Base-by-base conservation (phyloP, 2,113 vertebrate species). In the Thinocorus orbignyianus region DNA sequence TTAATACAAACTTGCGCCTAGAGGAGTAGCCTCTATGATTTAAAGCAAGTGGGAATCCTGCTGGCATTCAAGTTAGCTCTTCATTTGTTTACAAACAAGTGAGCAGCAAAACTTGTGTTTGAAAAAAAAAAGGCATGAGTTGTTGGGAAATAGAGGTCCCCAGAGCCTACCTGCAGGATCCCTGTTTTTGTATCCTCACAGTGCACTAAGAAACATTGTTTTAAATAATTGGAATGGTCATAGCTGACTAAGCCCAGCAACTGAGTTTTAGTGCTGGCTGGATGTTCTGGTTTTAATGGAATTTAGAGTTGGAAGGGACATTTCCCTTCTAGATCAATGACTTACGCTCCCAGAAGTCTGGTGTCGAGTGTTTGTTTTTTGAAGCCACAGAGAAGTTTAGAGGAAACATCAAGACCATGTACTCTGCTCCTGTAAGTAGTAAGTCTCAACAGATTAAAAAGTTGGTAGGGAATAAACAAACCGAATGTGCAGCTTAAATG, bases 361-460 rank as follows among this genome's bases (percentile, higher is more conserved):
- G 97, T 35, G 98, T 98, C 1, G 99, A 99, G 70, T 97, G 97
- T 93, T 98, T 99, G 81, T 99, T 99, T 91, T 99, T 99, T 24
- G 98, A 98, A 55, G 99, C 99, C 92, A 99, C 99, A 2, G 99
- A 99, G 96, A 98, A 98, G 90, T 99, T 99, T 92, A 98, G 99
- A 95, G 98, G 98, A 87, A 99, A 97, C 58, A 99, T 99, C 92
- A 99, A 99, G 94, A 98, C 98, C 95, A 99, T 99, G 99, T 99
- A 99, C 93, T 99, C 99, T 6, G 97, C 99, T 25, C 97, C 98
- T 4, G 99, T 99, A 97, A 97, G 99, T 98, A 84, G 70, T 49
- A 86, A 92, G 80, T 84, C 86, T 84, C 55, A 76, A 5, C 42
- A 35, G 73, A 84, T 23, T n/a, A 24, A 42, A 84, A 52, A 79